Evolutionary conservation across 1,140 invertebrate species (phyloP).

Genomic region (Drosophila tani): DNA sequence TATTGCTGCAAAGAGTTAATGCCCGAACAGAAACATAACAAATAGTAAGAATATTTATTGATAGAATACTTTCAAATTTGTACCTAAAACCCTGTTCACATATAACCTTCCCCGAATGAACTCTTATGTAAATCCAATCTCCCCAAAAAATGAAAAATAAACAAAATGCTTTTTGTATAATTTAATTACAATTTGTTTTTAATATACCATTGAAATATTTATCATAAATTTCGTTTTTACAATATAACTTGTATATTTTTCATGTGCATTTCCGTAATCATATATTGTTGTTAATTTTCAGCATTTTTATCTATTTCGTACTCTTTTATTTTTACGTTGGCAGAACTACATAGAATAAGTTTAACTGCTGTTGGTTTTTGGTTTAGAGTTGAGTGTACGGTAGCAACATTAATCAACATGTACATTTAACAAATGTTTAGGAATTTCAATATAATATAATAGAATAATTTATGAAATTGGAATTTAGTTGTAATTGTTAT

Average conservation of each 20-base stretch:
- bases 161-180: background rate
- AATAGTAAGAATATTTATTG: no score
- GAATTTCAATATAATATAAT: slow-evolving; percentile 71
- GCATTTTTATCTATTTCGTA: slow-evolving; percentile 36
- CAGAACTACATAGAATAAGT: slow-evolving; percentile 54
- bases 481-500: slow-evolving; percentile 47
- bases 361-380: slow-evolving; percentile 45
- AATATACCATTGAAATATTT: slow-evolving; percentile 56
- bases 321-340: slow-evolving; percentile 23
- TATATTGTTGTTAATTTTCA: slow-evolving; percentile 46
- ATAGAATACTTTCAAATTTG: background rate
- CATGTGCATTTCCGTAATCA: slow-evolving; percentile 24
- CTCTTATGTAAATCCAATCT: no score
- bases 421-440: slow-evolving; percentile 69
- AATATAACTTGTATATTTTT: slow-evolving; percentile 61
- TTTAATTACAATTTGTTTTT: slow-evolving; percentile 42
- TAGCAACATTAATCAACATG: slow-evolving; percentile 70
- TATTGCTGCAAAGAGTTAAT: no score
- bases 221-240: slow-evolving; percentile 57
- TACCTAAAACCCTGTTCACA: background rate
- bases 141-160: background rate
- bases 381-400: slow-evolving; percentile 43
- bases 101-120: background rate
- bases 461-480: slow-evolving; percentile 66
- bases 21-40: no score